Evolutionary conservation across 2,888 invertebrate species (phyloP).

Genomic region (Venusia cambrica): DNA sequence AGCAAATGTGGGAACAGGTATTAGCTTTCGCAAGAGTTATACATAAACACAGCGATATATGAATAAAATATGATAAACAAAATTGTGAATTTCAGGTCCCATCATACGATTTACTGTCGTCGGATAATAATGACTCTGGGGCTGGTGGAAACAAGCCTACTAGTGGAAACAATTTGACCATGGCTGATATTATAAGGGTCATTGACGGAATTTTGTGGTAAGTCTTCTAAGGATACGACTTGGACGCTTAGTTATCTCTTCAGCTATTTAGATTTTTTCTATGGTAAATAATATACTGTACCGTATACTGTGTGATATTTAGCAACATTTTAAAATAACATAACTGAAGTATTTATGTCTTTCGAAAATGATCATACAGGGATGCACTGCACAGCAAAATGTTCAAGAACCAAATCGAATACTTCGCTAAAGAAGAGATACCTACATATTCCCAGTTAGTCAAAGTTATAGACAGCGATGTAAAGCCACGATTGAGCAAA

Average conservation of each 20-base stretch:
- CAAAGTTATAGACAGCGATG: constrained; percentile 43
- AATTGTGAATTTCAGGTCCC: constrained; percentile 51
- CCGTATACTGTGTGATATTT: too few relatives aligned
- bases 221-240: too few relatives aligned
- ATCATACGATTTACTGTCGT: constrained; percentile 60
- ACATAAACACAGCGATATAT: neutral
- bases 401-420: constrained; percentile 61
- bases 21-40: neutral
- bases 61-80: neutral
- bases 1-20: constrained; percentile 72
- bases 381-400: constrained; percentile 70
- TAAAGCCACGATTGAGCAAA: constrained; percentile 52
- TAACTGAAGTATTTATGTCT: too few relatives aligned
- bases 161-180: constrained; percentile 55
- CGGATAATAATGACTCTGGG: constrained; percentile 42
- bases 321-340: too few relatives aligned
- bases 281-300: too few relatives aligned
- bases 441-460: constrained; percentile 58
- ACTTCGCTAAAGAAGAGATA: constrained; percentile 62
- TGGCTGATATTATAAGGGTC: constrained; percentile 55
- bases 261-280: too few relatives aligned
- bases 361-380: too few relatives aligned
- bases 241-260: too few relatives aligned
- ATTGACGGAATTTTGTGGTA: constrained; percentile 67
- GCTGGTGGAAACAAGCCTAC: constrained; percentile 31